Evolutionary conservation across 2,113 vertebrate genomes (phyloP), one percentile per base, ranked within the genome.

Genomic region (Hemibagrus wyckioides): DNA sequence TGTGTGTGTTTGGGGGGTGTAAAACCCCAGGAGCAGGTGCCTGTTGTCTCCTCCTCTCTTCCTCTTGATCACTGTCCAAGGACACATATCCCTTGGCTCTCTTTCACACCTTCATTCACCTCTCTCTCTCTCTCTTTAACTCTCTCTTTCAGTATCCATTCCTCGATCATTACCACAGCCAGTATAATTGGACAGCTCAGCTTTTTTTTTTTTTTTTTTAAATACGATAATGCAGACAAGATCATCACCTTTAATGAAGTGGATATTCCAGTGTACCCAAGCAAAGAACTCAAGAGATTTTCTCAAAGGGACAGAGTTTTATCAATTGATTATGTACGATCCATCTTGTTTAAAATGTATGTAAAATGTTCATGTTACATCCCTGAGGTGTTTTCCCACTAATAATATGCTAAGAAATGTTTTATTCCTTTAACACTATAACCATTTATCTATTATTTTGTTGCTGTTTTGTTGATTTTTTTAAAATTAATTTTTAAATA

Each of bases 101-200:
- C 41, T 83, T 65, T 82, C 52, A 57, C 50, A 65, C 65, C 19
- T 36, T 39, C 19, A 13, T 75, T 65, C 41, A 54, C 41, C 69
- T 50, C n/a, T 11, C 63, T 77, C 81, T 54, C 28, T 85, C 79
- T 81, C 69, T 41, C 36, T 75, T 36, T 76, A 5, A 48, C 11
- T n/a, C 11, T 76, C 39, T 76, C 25, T 76, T 28, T 77, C 48
- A n/a, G 10, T 48, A 21, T 76, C 41, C 87, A 88, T 80, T 77
- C 84, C 67, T 76, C 54, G 83, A 87, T 89, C 91, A 30, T 57
- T 73, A 88, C 86, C 80, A 77, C 50, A 90, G 88, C 86, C 85
- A 86, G 83, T 90, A 89, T 91, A 91, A 93, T 90, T 92, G 83
- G 65, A 90, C 90, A 85, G 90, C 90, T 91, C 92, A 86, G 90